phyloP scores from a whole-genome alignment of 2,888 invertebrate genomes.

The Nowickia ferox region DNA sequence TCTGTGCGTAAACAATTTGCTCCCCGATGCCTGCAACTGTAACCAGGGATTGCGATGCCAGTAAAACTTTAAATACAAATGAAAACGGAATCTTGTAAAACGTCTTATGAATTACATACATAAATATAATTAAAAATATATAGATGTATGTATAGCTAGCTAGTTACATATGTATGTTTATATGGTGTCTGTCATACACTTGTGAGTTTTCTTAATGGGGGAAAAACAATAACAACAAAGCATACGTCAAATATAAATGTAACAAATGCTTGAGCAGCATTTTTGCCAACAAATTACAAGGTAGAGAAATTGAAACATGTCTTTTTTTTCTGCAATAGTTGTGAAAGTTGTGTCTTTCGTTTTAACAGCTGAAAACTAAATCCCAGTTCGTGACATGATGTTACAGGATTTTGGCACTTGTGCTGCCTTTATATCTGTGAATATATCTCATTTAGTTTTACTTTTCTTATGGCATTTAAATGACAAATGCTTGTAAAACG shows the following conservation, averaged over 20 bases:
- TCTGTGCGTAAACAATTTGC: no score
- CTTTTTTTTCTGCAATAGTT: conserved; percentile 12
- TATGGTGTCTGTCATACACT: background rate
- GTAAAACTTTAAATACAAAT: no score
- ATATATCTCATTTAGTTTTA: conserved; percentile 48
- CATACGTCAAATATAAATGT: conserved; percentile 33
- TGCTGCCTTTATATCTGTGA: conserved; percentile 5
- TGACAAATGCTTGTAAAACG: conserved; percentile 69
- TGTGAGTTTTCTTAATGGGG: background rate
- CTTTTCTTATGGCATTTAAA: conserved; percentile 63
- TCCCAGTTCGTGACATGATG: conserved; percentile 65
- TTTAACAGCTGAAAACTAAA: conserved; percentile 37
- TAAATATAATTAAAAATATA: background rate
- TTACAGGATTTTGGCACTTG: conserved; percentile 59
- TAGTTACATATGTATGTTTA: no score
- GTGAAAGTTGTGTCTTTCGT: conserved; percentile 6
- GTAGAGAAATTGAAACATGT: conserved; percentile 10
- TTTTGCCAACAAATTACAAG: background rate
- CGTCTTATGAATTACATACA: no score
- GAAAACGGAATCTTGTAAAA: no score
- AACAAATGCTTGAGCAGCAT: conserved; percentile 20
- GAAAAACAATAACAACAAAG: background rate
- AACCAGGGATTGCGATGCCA: no score
- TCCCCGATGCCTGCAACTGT: no score
- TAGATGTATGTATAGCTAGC: background rate